A percentile compares a stretch with the other conserved stretches of the same genome.
Conservation (phyloP, 1,140 invertebrate genomes). For the Aphelinus atriplicis region DNA sequence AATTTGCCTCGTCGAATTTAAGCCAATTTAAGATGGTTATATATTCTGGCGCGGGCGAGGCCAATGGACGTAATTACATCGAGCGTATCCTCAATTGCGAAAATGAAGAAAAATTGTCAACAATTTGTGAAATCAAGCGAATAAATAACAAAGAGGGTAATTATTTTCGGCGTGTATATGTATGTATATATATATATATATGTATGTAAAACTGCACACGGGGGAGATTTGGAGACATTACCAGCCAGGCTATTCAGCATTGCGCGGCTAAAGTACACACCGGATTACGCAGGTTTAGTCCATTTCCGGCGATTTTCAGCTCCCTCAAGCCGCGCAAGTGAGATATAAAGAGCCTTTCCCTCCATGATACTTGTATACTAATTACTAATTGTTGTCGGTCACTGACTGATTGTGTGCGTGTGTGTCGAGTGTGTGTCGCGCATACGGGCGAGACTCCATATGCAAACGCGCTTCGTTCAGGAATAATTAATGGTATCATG, state of each 20-base stretch:
- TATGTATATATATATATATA: too few relatives aligned
- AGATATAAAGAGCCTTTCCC: conserved; percentile 43
- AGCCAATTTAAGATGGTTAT: too few relatives aligned
- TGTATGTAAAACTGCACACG: not conserved
- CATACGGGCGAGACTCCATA: too few relatives aligned
- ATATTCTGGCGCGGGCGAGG: too few relatives aligned
- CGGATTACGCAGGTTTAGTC: conserved; percentile 60
- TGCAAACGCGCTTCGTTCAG: too few relatives aligned
- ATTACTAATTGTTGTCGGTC: conserved; percentile 60
- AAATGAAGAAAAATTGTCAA: conserved; percentile 6
- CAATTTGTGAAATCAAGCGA: conserved; percentile 1
- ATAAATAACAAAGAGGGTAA: conserved; percentile 1
- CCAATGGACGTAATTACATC: too few relatives aligned
- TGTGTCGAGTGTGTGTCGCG: too few relatives aligned
- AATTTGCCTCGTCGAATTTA: too few relatives aligned
- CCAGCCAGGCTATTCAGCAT: not conserved
- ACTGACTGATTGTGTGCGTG: conserved; percentile 52
- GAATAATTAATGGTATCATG: too few relatives aligned
- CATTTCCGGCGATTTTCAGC: conserved; percentile 60
- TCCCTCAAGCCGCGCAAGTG: conserved; percentile 44
- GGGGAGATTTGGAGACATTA: conserved; percentile 25
- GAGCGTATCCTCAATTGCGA: conserved; percentile 6
- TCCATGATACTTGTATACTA: not conserved
- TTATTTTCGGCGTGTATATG: not conserved
- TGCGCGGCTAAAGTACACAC: conserved; percentile 34